Evolutionary conservation across 2,888 invertebrate genomes (phyloP).

Genomic region (Cynaeus angustus): DNA sequence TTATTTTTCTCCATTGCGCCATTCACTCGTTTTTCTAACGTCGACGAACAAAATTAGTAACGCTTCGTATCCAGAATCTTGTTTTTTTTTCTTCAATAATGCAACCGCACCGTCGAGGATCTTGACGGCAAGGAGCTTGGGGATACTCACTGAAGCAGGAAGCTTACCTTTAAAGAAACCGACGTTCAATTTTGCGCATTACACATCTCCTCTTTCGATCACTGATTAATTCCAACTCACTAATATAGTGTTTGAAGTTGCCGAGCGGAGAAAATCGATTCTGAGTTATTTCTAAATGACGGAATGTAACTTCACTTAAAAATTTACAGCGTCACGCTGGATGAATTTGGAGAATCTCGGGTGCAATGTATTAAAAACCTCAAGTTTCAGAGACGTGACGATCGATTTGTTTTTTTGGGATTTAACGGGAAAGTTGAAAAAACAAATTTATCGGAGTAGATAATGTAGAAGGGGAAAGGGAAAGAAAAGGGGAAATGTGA

Average conservation of each 20-base stretch:
- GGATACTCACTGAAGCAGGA: constrained; percentile 36
- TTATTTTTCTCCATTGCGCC: constrained; percentile 22
- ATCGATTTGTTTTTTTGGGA: constrained; percentile 32
- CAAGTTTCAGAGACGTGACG: background rate
- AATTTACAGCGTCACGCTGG: background rate
- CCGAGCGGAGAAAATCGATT: background rate
- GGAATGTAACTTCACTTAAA: constrained; percentile 1
- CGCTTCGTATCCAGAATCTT: constrained; percentile 19
- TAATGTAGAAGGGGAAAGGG: constrained; percentile 6
- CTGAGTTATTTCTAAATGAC: background rate
- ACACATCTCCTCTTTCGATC: constrained; percentile 38
- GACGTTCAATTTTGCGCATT: constrained; percentile 43
- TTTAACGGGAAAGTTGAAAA: constrained; percentile 10
- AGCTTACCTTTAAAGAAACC: constrained; percentile 39
- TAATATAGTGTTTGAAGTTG: constrained; percentile 22
- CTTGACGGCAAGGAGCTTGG: constrained; percentile 23
- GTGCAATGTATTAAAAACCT: constrained; percentile 20
- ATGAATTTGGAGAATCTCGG: background rate
- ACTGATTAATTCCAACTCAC: constrained; percentile 37
- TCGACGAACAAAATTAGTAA: constrained; percentile 20
- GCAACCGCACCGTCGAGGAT: constrained; percentile 22
- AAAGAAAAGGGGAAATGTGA: background rate
- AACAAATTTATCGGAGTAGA: constrained; percentile 21
- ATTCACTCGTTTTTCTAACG: constrained; percentile 18
- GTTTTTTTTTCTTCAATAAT: constrained; percentile 27